Evolutionary conservation across 2,888 invertebrate species (phyloP).

Genomic region (Cheilosia variabilis): DNA sequence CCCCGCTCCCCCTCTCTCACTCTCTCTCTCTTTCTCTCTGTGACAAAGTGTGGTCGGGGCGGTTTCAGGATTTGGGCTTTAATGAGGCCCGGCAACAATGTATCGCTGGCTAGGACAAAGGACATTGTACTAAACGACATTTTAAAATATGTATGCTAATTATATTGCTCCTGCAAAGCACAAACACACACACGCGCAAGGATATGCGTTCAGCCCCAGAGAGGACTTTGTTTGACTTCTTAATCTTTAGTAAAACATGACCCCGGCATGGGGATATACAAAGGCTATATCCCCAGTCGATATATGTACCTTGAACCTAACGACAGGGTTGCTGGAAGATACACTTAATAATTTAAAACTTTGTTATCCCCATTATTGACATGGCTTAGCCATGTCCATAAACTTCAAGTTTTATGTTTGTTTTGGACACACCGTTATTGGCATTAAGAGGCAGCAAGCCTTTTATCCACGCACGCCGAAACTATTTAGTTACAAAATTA

Average conservation of each 20-base stretch:
- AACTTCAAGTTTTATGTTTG: constrained; percentile 54
- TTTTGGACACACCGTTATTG: constrained; percentile 34
- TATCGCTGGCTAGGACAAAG: constrained; percentile 39
- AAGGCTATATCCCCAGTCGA: constrained; percentile 8
- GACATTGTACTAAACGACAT: constrained; percentile 49
- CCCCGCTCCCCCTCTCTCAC: background rate
- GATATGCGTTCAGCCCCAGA: constrained; percentile 4
- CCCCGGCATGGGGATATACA: constrained; percentile 44
- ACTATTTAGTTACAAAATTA: constrained; percentile 18
- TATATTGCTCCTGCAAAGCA: constrained; percentile 51
- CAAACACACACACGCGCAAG: background rate
- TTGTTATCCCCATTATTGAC: constrained; percentile 67
- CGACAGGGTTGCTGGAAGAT: constrained; percentile 22
- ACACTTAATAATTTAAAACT: constrained; percentile 65
- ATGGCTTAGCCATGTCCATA: constrained; percentile 56
- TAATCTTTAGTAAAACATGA: constrained; percentile 71
- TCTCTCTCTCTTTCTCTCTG: background rate
- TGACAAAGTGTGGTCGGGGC: background rate
- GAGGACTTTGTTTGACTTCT: constrained; percentile 66
- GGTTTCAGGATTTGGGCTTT: constrained; percentile 20
- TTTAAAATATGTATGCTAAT: constrained; percentile 74
- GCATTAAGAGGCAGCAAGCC: constrained; percentile 44
- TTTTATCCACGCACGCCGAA: constrained; percentile 20
- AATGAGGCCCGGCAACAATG: constrained; percentile 56
- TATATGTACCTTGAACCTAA: constrained; percentile 51